phyloP scores from a whole-genome alignment of 2,113 vertebrate genomes.

The Raja brachyura region DNA sequence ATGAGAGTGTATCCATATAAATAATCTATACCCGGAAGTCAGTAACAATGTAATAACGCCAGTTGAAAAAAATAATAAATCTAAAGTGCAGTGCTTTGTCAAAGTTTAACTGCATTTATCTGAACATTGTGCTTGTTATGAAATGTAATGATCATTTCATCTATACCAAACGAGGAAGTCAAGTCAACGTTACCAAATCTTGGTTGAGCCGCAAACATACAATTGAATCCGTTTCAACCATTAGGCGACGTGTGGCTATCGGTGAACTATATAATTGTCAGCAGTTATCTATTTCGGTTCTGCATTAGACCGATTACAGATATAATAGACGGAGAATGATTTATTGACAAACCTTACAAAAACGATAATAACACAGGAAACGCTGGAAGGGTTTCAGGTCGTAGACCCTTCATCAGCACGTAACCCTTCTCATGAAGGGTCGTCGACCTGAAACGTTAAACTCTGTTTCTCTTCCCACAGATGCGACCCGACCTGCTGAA shows the following conservation, averaged over 20 bases:
- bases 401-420: too few relatives aligned
- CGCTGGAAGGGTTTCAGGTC: too few relatives aligned
- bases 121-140: not conserved
- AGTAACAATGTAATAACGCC: not conserved
- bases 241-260: not conserved
- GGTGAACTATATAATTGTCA: not conserved
- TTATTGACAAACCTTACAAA: not conserved
- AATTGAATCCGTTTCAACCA: not conserved
- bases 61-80: not conserved
- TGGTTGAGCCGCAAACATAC: not conserved
- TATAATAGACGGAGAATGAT: not conserved
- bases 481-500: too few relatives aligned
- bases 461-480: too few relatives aligned
- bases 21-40: not conserved
- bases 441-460: too few relatives aligned
- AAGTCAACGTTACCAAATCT: not conserved
- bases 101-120: not conserved
- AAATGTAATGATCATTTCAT: not conserved
- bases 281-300: not conserved
- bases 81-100: too few relatives aligned
- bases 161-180: not conserved
- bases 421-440: too few relatives aligned
- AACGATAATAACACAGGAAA: not conserved
- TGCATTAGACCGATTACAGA: not conserved
- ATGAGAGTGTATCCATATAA: not conserved